Evolutionary conservation across 2,888 invertebrate genomes (phyloP).

Genomic region (Metopia argyrocephala): DNA sequence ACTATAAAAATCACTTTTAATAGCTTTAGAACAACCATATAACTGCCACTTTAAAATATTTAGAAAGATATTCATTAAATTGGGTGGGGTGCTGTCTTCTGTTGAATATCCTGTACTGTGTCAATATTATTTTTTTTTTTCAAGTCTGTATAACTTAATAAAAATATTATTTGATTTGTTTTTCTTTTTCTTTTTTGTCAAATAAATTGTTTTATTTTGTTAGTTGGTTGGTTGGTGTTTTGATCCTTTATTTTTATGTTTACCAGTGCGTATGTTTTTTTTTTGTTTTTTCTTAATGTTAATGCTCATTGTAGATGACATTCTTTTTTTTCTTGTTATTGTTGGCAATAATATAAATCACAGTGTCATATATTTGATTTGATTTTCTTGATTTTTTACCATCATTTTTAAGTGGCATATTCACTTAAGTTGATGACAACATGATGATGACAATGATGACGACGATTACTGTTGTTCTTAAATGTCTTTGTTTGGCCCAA

Average conservation of each 20-base stretch:
- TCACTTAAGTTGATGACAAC: conserved; percentile 63
- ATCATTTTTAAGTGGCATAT: conserved; percentile 57
- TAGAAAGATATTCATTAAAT: too few species aligned
- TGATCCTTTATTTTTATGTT: conserved; percentile 45
- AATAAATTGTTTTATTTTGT: conserved; percentile 27
- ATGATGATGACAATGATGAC: conserved; percentile 45
- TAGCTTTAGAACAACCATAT: too few species aligned
- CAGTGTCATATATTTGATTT: conserved; percentile 27
- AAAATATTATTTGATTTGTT: background rate
- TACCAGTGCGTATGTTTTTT: conserved; percentile 36
- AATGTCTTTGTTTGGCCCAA: conserved; percentile 36
- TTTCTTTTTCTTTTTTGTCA: conserved; percentile 25
- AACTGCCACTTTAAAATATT: too few species aligned
- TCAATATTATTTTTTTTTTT: too few species aligned
- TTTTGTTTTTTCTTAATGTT: background rate
- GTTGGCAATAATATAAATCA: conserved; percentile 58
- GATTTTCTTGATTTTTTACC: conserved; percentile 7
- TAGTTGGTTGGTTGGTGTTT: conserved; percentile 38
- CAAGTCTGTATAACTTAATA: background rate
- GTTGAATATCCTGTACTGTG: too few species aligned
- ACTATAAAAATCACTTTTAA: too few species aligned
- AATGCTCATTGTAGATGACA: conserved; percentile 39
- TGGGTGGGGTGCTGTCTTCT: too few species aligned
- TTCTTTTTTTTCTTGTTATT: too few species aligned
- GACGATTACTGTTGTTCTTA: conserved; percentile 48